phyloP scores from a whole-genome alignment of 2,888 invertebrate genomes.

The Gastrophysa polygoni region DNA sequence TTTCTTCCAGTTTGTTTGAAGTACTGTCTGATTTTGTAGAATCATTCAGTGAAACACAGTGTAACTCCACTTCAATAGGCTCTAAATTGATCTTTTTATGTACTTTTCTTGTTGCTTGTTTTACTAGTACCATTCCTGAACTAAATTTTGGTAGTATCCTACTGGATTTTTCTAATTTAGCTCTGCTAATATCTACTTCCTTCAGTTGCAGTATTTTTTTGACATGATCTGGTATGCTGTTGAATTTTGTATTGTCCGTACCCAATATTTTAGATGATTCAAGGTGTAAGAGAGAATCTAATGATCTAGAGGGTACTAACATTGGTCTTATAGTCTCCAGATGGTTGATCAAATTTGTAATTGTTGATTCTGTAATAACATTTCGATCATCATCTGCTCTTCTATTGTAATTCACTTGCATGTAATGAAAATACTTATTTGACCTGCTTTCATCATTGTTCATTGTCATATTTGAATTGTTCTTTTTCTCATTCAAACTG shows the following conservation, averaged over 20 bases:
- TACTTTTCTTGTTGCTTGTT: background rate
- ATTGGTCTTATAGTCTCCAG: constrained; percentile 3
- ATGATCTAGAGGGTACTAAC: constrained; percentile 21
- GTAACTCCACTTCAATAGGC: background rate
- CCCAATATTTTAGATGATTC: background rate
- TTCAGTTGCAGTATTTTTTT: constrained; percentile 9
- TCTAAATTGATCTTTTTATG: background rate
- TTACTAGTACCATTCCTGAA: background rate
- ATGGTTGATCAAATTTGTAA: constrained; percentile 18
- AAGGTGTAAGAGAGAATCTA: constrained; percentile 25
- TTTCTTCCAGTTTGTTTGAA: too few relatives aligned
- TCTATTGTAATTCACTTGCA: background rate
- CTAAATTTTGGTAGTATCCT: constrained; percentile 11
- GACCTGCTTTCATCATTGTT: background rate
- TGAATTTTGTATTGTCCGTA: background rate
- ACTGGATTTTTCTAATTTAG: constrained; percentile 7
- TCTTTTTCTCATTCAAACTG: background rate
- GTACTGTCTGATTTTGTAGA: background rate
- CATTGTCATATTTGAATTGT: background rate
- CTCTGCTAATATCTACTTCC: constrained; percentile 16
- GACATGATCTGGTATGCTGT: constrained; percentile 12
- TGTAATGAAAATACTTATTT: background rate
- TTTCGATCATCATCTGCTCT: constrained; percentile 8
- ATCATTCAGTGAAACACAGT: background rate
- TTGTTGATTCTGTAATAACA: constrained; percentile 15